These are phyloP conservation scores for Sminthurinus aureus DNA, from an alignment of 2,888 invertebrate genomes.

Conservation along the genomic window DNA sequence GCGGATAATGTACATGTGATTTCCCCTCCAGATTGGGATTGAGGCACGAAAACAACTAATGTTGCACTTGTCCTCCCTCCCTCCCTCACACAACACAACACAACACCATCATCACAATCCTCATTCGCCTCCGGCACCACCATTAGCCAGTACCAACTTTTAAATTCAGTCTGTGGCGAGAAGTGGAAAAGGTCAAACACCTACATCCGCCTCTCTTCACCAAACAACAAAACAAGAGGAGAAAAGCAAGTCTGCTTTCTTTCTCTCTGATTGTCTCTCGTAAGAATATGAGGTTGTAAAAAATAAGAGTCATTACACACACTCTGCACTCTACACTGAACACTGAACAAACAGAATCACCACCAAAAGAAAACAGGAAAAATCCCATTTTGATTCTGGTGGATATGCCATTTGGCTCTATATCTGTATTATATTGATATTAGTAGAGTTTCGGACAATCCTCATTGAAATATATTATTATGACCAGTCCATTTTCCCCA, in stretches of 20 bases:
- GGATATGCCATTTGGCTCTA: too few relatives aligned
- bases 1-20: not conserved
- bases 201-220: too few relatives aligned
- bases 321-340: constrained; percentile 1
- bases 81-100: too few relatives aligned
- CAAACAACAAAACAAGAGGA: not conserved
- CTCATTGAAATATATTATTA: constrained; percentile 18
- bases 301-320: not conserved
- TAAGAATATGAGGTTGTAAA: too few relatives aligned
- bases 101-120: too few relatives aligned
- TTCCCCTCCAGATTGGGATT: not conserved
- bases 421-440: too few relatives aligned
- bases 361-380: not conserved
- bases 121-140: too few relatives aligned
- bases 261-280: constrained; percentile 2
- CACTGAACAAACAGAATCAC: not conserved
- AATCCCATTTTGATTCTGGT: not conserved
- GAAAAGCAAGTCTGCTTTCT: not conserved
- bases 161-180: too few relatives aligned
- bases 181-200: too few relatives aligned
- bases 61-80: not conserved
- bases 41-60: not conserved
- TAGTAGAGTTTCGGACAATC: constrained; percentile 14
- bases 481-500: not conserved
- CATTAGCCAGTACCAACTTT: too few relatives aligned